A percentile compares a stretch with the other conserved stretches of the same genome.
Evolutionary conservation across 2,888 invertebrate genomes (phyloP).

Genomic region (Temnothorax unifasciatus): DNA sequence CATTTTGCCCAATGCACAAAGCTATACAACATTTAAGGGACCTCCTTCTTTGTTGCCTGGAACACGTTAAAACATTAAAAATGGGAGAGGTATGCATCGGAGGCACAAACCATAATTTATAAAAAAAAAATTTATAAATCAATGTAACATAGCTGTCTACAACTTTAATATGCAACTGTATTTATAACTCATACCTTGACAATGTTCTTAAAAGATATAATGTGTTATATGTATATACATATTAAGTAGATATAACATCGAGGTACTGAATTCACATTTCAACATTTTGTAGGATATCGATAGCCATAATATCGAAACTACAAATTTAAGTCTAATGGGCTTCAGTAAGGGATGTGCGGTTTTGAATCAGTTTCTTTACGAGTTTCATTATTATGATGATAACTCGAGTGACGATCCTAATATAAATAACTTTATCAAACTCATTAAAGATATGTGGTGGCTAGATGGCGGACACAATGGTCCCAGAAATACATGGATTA

Average conservation of each 20-base stretch:
- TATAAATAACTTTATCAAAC: slow-evolving; percentile 89
- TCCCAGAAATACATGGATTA: slow-evolving; percentile 95
- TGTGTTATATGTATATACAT: slow-evolving; percentile 25
- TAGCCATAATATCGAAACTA: slow-evolving; percentile 39
- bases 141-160: background rate
- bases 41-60: slow-evolving; percentile 77
- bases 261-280: background rate
- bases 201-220: slow-evolving; percentile 3
- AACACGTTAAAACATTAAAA: slow-evolving; percentile 53
- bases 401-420: slow-evolving; percentile 89
- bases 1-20: slow-evolving; percentile 91
- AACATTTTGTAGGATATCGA: slow-evolving; percentile 51
- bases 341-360: slow-evolving; percentile 98
- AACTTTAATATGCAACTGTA: slow-evolving; percentile 12
- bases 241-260: slow-evolving; percentile 1
- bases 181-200: background rate
- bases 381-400: slow-evolving; percentile 92
- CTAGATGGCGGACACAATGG: slow-evolving; percentile 97
- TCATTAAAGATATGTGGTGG: slow-evolving; percentile 94
- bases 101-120: background rate
- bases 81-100: slow-evolving; percentile 28
- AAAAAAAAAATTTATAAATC: background rate
- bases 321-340: slow-evolving; percentile 87
- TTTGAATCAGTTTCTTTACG: slow-evolving; percentile 95
- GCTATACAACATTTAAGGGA: slow-evolving; percentile 91